Evolutionary conservation across 2,113 vertebrate genomes (phyloP).

Genomic region (Mystacornis crossleyi): DNA sequence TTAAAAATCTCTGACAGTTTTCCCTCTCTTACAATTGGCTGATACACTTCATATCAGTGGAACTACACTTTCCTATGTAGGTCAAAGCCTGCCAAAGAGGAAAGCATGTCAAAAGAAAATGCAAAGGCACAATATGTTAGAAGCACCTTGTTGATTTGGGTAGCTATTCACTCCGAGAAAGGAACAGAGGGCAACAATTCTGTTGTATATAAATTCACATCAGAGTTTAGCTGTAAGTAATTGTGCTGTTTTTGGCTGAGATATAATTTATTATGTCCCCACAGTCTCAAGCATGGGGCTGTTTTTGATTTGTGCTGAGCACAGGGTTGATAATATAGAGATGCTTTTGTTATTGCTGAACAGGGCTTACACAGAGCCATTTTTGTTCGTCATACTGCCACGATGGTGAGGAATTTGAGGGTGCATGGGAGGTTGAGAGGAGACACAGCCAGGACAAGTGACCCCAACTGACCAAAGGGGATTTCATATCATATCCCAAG

Average conservation of each 20-base stretch:
- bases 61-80: not conserved
- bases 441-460: not conserved
- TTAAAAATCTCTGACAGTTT: not conserved
- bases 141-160: not conserved
- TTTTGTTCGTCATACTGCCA: not conserved
- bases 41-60: fast-evolving
- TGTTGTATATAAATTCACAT: not conserved
- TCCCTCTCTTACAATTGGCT: not conserved
- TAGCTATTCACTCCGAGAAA: fast-evolving
- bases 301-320: not conserved
- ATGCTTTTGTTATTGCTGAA: not conserved
- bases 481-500: not conserved
- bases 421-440: not conserved
- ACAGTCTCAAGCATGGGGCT: not conserved
- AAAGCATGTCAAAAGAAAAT: not conserved
- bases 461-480: not conserved
- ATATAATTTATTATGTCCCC: not conserved
- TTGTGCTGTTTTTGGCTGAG: not conserved
- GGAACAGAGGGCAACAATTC: not conserved
- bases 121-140: not conserved
- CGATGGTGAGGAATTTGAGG: fast-evolving
- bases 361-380: not conserved
- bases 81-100: not conserved
- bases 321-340: not conserved
- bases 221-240: not conserved